These are phyloP conservation scores for Tiphia femorata DNA, from an alignment of 2,888 invertebrate species.

Conservation along the genomic window DNA sequence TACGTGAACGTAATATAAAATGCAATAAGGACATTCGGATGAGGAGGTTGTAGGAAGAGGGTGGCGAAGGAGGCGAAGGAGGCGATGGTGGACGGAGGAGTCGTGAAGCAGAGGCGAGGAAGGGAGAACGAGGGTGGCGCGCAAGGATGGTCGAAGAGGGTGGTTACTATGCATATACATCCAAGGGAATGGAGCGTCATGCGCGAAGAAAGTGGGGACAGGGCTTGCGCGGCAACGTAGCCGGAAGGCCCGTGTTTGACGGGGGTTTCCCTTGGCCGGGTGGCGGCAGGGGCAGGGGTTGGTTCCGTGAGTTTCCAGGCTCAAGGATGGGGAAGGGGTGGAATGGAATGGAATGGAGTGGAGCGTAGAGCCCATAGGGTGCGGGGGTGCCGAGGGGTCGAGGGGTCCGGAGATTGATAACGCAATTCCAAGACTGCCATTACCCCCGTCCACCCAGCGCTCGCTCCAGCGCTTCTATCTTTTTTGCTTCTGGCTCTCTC, in stretches of 20 bases:
- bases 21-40: constrained; percentile 61
- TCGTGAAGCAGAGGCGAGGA: constrained; percentile 8
- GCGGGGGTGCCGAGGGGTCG: constrained; percentile 50
- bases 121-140: constrained; percentile 32
- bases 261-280: constrained; percentile 44
- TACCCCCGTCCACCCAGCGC: constrained; percentile 64
- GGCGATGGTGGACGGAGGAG: constrained; percentile 9
- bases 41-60: constrained; percentile 33
- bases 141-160: constrained; percentile 25
- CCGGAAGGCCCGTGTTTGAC: constrained; percentile 61
- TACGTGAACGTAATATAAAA: constrained; percentile 58
- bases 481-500: constrained; percentile 58
- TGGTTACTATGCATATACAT: constrained; percentile 56
- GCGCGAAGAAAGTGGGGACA: constrained; percentile 44
- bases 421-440: constrained; percentile 70
- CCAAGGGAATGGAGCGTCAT: constrained; percentile 50
- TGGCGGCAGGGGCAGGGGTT: constrained; percentile 32
- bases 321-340: constrained; percentile 71
- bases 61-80: too few species aligned
- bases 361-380: constrained; percentile 53
- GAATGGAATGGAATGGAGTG: constrained; percentile 74
- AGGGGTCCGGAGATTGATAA: constrained; percentile 68
- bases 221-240: constrained; percentile 47
- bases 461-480: constrained; percentile 65
- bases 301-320: constrained; percentile 48